phyloP scores from a whole-genome alignment of 1,140 invertebrate genomes.

The Achatina immaculata region DNA sequence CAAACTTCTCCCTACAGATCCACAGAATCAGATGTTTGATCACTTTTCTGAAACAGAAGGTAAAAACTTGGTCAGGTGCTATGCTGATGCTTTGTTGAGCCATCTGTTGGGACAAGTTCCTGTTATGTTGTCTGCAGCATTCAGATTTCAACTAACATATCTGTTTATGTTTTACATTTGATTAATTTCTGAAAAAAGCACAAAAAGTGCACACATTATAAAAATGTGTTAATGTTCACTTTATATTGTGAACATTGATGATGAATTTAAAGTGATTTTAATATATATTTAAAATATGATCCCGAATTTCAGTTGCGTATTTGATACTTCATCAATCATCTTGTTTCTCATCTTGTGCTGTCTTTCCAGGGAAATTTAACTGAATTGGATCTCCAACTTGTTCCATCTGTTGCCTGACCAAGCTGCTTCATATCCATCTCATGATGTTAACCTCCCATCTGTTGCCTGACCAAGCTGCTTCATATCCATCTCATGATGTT shows the following conservation, averaged over 20 bases:
- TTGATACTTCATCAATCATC: not conserved
- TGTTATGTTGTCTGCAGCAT: not conserved
- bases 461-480: not conserved
- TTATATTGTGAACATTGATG: not conserved
- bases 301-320: not conserved
- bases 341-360: too few relatives aligned
- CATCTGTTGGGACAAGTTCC: not conserved
- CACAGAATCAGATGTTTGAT: conserved; percentile 31
- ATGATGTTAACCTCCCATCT: not conserved
- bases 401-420: not conserved
- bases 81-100: not conserved
- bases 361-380: too few relatives aligned
- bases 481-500: not conserved
- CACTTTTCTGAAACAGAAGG: not conserved
- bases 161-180: not conserved
- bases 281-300: not conserved
- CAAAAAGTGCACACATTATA: not conserved
- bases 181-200: not conserved
- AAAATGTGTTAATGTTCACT: not conserved
- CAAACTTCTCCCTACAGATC: conserved; percentile 12
- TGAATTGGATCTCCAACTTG: not conserved
- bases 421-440: not conserved
- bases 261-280: not conserved
- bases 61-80: not conserved
- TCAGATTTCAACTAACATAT: not conserved